A percentile compares a stretch with the other conserved stretches of the same genome.
Conservation (phyloP, 2,797 vertebrate genomes). For the Myotis planiceps region DNA sequence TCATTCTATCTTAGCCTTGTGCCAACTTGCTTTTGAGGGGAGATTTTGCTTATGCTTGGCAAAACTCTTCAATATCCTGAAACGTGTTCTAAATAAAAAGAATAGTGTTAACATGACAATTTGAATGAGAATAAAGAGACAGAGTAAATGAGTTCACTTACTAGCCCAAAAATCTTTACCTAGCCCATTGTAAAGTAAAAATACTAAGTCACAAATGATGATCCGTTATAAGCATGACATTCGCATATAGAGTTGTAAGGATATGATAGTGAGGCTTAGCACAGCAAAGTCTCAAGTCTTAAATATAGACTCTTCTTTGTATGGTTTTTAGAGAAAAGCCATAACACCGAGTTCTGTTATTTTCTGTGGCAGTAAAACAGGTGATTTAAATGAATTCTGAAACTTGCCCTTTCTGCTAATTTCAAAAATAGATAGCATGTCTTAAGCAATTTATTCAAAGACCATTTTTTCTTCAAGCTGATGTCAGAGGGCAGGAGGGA, state of each 20-base stretch:
- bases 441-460: conserved; percentile 79
- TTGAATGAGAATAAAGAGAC: conserved; percentile 51
- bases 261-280: conserved; percentile 58
- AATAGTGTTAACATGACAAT: conserved; percentile 46
- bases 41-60: not conserved
- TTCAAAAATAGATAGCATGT: conserved; percentile 81
- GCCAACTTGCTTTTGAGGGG: not conserved
- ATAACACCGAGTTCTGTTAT: conserved; percentile 49
- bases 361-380: conserved; percentile 72
- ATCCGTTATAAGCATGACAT: conserved; percentile 9
- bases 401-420: conserved; percentile 79
- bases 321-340: not conserved
- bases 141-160: conserved; percentile 2
- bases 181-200: conserved; percentile 58
- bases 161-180: not conserved
- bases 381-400: conserved; percentile 79
- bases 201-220: conserved; percentile 28
- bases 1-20: not conserved
- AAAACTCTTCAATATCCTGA: conserved; percentile 48
- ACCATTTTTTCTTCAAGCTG: conserved; percentile 68
- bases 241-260: conserved; percentile 23
- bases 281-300: conserved; percentile 59
- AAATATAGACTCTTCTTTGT: conserved; percentile 24
- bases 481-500: not conserved
- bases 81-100: conserved; percentile 57